phyloP scores from a whole-genome alignment of 2,113 vertebrate species.

The Megalops atlanticus region DNA sequence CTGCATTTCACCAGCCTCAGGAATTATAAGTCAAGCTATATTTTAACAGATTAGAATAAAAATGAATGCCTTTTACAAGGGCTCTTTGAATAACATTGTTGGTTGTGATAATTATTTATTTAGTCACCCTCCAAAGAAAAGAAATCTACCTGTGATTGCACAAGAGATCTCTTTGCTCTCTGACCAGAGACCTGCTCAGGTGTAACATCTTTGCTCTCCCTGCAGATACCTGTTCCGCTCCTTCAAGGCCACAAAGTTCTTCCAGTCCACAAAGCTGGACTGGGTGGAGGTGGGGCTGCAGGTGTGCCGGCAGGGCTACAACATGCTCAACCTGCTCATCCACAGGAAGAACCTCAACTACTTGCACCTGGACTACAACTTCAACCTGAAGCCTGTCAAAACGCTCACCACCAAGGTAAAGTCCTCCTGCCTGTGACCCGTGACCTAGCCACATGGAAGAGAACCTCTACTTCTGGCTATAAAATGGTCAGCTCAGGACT shows the following conservation, averaged over 20 bases:
- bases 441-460: too few species aligned
- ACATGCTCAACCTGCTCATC: conserved; percentile 98
- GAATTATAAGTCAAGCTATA: too few species aligned
- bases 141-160: background rate
- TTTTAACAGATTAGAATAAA: too few species aligned
- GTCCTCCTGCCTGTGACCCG: too few species aligned
- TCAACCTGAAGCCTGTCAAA: conserved; percentile 97
- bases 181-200: too few species aligned
- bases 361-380: conserved; percentile 97
- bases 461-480: too few species aligned
- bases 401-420: conserved; percentile 96
- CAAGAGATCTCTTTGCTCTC: background rate
- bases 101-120: too few species aligned
- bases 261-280: conserved; percentile 97
- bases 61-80: too few species aligned
- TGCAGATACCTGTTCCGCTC: conserved; percentile 95
- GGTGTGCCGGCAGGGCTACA: conserved; percentile 97
- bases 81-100: too few species aligned
- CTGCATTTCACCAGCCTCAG: too few species aligned
- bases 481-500: too few species aligned
- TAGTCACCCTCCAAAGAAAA: too few species aligned
- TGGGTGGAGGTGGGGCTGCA: conserved; percentile 98
- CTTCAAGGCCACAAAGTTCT: conserved; percentile 98
- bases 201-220: background rate
- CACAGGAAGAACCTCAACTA: conserved; percentile 99